Conservation (phyloP, 2,113 vertebrate genomes). For the Prinia subflava region DNA sequence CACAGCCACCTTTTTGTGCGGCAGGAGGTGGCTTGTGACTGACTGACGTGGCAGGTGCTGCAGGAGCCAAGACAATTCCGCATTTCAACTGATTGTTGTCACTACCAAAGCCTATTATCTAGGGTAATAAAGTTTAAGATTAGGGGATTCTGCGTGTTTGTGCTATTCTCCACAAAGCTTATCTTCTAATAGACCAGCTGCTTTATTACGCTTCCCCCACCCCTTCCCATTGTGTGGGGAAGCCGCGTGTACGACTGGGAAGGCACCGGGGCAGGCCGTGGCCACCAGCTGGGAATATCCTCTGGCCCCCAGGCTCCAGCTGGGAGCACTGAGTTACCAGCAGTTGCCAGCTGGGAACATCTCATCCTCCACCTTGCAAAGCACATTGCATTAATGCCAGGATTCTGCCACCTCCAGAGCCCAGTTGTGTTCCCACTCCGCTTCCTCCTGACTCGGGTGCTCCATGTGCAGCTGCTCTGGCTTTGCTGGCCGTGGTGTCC, state of each 20-base stretch:
- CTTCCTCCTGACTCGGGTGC: not conserved
- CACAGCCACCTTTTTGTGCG: not conserved
- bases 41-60: conserved; percentile 71
- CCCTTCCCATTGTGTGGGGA: conserved; percentile 51
- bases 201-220: conserved; percentile 63
- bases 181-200: conserved; percentile 77
- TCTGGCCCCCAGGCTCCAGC: conserved; percentile 1
- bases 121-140: conserved; percentile 75
- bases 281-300: conserved; percentile 71
- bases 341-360: conserved; percentile 68
- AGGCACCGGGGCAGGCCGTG: conserved; percentile 1
- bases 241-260: conserved; percentile 29
- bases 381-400: not conserved
- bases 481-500: not conserved
- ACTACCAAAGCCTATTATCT: conserved; percentile 74
- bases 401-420: not conserved
- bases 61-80: conserved; percentile 59
- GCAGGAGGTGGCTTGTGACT: conserved; percentile 38
- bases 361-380: conserved; percentile 50
- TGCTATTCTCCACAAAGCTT: conserved; percentile 74
- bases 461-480: not conserved
- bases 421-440: not conserved
- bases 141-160: conserved; percentile 73
- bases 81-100: conserved; percentile 64
- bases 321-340: not conserved